Percentiles rank a stretch among this genome's conserved stretches.
Evolutionary conservation across 2,888 invertebrate species (phyloP).

Genomic region (Odiellus spinosus): DNA sequence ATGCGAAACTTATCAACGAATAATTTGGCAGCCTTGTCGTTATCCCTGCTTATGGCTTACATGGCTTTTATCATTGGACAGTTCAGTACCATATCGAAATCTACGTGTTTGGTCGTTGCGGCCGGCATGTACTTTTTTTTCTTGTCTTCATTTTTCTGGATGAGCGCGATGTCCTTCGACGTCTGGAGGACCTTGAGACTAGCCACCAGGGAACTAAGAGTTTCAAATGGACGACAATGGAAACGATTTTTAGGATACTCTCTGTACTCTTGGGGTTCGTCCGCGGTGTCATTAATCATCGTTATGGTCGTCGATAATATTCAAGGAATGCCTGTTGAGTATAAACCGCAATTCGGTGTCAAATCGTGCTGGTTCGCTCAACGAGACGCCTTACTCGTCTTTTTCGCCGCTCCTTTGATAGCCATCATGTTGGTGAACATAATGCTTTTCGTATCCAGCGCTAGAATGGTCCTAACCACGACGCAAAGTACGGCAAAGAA

Average conservation of each 20-base stretch:
- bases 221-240: conserved; percentile 30
- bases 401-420: conserved; percentile 36
- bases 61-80: conserved; percentile 33
- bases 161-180: conserved; percentile 14
- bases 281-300: conserved; percentile 28
- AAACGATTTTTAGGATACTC: conserved; percentile 33
- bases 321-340: conserved; percentile 17
- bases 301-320: conserved; percentile 29
- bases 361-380: conserved; percentile 37
- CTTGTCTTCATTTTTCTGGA: conserved; percentile 15
- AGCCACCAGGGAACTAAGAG: conserved; percentile 34
- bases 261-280: conserved; percentile 31
- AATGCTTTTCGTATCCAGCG: conserved; percentile 30
- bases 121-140: conserved; percentile 13
- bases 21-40: conserved; percentile 36
- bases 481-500: conserved; percentile 19
- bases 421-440: conserved; percentile 32
- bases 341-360: conserved; percentile 34
- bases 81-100: conserved; percentile 16
- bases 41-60: conserved; percentile 35
- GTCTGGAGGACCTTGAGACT: conserved; percentile 33
- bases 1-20: conserved; percentile 38
- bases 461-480: conserved; percentile 32
- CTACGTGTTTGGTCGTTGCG: conserved; percentile 6
- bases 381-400: conserved; percentile 34